Conservation (phyloP, 2,113 vertebrate genomes). For the Petrocephalus zakoni region DNA sequence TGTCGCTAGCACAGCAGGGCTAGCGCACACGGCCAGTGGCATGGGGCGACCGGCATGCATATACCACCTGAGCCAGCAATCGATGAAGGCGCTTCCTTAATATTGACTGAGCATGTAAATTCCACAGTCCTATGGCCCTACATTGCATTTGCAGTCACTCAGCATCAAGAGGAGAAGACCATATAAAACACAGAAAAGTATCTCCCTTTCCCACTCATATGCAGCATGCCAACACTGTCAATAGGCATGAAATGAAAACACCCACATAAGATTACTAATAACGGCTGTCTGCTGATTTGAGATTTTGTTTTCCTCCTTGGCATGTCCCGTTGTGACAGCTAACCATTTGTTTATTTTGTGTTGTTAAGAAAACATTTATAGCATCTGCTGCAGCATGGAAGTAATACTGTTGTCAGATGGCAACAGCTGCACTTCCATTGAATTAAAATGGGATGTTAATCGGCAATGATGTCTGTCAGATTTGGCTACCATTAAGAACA, state of each 20-base stretch:
- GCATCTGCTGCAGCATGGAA: slow-evolving; percentile 53
- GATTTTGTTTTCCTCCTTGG: slow-evolving; percentile 33
- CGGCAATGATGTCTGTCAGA: neutral
- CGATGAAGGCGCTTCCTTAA: neutral
- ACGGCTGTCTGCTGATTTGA: neutral
- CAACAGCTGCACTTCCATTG: slow-evolving; percentile 56
- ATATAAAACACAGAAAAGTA: neutral
- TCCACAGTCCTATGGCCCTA: neutral
- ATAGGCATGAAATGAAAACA: neutral
- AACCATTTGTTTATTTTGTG: slow-evolving; percentile 56
- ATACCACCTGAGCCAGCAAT: neutral
- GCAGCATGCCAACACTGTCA: neutral
- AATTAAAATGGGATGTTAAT: slow-evolving; percentile 50
- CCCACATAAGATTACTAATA: neutral
- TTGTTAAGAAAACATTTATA: slow-evolving; percentile 53
- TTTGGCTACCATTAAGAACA: neutral
- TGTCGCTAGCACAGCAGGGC: neutral
- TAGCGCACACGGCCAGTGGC: neutral
- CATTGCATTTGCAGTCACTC: neutral
- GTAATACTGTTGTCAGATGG: slow-evolving; percentile 56
- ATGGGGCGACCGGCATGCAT: neutral
- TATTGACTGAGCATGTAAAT: neutral
- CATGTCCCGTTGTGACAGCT: slow-evolving; percentile 49
- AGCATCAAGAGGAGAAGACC: neutral
- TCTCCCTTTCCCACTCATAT: too few species aligned